These are phyloP conservation scores for Dexiosoma caninum DNA, from an alignment of 2,888 invertebrate genomes.

Conservation along the genomic window DNA sequence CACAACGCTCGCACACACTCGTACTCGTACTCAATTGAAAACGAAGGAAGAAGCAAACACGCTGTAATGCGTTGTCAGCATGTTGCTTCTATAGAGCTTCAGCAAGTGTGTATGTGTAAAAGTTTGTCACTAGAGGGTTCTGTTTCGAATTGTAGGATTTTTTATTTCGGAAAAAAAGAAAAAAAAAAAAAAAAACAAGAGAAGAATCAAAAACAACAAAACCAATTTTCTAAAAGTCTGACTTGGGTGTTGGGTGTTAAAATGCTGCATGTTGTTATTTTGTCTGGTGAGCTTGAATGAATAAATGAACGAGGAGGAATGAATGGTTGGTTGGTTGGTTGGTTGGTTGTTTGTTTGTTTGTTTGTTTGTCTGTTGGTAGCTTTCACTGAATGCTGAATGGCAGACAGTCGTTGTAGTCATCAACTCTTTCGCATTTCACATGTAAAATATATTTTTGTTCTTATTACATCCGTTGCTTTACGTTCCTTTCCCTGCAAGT, in stretches of 20 bases:
- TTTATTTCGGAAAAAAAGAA: not conserved
- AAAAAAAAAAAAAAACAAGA: conserved; percentile 1
- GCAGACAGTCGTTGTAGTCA: conserved; percentile 48
- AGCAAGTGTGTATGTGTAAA: conserved; percentile 1
- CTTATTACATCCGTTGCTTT: conserved; percentile 42
- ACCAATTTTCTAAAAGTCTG: conserved; percentile 14
- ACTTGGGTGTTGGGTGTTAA: conserved; percentile 49
- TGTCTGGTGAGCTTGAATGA: conserved; percentile 59
- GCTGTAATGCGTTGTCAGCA: conserved; percentile 55
- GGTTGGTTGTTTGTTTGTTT: too few relatives aligned
- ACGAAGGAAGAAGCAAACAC: conserved; percentile 14
- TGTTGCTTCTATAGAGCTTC: conserved; percentile 44
- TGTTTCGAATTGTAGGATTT: not conserved
- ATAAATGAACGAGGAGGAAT: conserved; percentile 10
- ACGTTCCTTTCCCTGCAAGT: conserved; percentile 1
- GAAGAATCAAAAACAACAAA: not conserved
- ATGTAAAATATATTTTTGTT: conserved; percentile 29
- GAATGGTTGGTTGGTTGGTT: too few relatives aligned
- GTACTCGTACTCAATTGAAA: not conserved
- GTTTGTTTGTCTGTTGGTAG: conserved; percentile 33
- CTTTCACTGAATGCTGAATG: conserved; percentile 40
- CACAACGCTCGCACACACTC: not conserved
- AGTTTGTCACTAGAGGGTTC: conserved; percentile 18
- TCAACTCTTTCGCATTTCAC: conserved; percentile 37
- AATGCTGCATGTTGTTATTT: conserved; percentile 45